Evolutionary conservation across 2,797 vertebrate genomes (phyloP), one percentile per base, ranked within the genome.

Genomic region (Trachops cirrhosus): DNA sequence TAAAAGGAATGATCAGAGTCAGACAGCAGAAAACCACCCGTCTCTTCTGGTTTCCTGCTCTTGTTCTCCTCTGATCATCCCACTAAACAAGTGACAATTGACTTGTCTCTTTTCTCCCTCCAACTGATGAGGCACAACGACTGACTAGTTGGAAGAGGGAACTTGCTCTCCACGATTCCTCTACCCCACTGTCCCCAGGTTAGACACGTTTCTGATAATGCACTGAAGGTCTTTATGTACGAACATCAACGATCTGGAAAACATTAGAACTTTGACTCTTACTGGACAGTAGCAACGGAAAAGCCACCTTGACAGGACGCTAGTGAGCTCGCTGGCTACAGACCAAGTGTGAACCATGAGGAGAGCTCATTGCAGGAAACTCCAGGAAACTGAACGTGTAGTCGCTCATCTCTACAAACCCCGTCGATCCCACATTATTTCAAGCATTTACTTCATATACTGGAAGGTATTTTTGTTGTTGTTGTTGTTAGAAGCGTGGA

Each of bases 381-480:
- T 6, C 18, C 32, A n/a, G 4, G 15, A 85, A 80, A 94, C 3
- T 10, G 32, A 92, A 16, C 3, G 4, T 50, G 16, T 44, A 62
- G 15, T 78, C 29, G 68, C 50, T 62, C 10, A 37, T 83, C n/a
- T 93, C 85, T 80, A 62, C 37, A 93, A 92, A 75, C 9, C 37
- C 16, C 39, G 54, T 52, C 18, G 64, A 71, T 14, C 10, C 19
- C 48, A 37, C 39, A 78, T 52, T 91, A 85, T 80, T 97, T 54
- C 44, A 78, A 95, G 48, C 34, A 95, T 2, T 22, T 97, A 96
- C 67, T 97, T 96, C n/a, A 90, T 32, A 77, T 80, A 92, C 46
- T 57, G 57, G 73, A 97, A 97, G 32, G 77, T n/a, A 18, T 15
- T 96, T 39, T 44, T n/a, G 19, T 84, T 67, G 26, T 46, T 83